Conservation (phyloP, 2,797 vertebrate species). For the Megaceryle alcyon region DNA sequence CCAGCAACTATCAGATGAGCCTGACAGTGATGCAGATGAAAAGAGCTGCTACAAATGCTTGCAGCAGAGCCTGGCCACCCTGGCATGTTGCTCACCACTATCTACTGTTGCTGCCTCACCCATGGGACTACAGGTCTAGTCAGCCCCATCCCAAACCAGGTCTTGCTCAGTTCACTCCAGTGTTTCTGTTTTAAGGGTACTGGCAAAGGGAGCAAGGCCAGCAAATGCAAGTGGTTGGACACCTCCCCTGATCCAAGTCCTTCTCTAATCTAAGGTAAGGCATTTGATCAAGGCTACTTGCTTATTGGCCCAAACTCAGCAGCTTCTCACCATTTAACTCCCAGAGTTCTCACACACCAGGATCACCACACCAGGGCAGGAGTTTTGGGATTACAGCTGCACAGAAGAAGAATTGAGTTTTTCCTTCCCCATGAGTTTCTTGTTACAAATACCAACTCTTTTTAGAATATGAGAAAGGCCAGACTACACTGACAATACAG, state of each 20-base stretch:
- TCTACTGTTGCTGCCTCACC: not conserved
- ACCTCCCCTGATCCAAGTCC: not conserved
- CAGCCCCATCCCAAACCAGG: not conserved
- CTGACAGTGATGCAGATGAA: rapidly evolving
- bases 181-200: not conserved
- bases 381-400: not conserved
- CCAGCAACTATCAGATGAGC: not conserved
- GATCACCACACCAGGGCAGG: not conserved
- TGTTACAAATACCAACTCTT: not conserved
- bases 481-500: not conserved
- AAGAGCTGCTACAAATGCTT: not conserved
- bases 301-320: not conserved
- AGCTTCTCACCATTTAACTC: not conserved
- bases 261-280: not conserved
- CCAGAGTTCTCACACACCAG: not conserved
- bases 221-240: not conserved
- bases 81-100: rapidly evolving
- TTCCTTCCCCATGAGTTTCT: not conserved
- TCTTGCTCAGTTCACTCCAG: not conserved
- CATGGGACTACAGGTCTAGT: no score
- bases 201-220: not conserved
- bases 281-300: not conserved
- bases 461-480: not conserved
- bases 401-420: not conserved
- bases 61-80: not conserved